phyloP scores from a whole-genome alignment of 2,797 vertebrate species.

The Propithecus deckenii region DNA sequence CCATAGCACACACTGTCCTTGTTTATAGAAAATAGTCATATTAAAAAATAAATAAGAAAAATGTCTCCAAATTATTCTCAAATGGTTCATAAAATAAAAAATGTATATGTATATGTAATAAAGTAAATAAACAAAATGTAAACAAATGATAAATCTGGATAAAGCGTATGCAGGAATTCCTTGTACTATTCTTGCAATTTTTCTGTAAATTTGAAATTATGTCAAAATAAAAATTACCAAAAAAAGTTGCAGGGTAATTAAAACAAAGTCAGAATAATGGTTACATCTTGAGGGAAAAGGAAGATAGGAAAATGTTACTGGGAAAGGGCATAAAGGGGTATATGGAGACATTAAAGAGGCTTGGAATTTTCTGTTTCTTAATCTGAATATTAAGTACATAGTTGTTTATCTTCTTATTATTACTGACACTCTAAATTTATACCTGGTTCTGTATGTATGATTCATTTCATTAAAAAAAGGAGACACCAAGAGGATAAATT shows the following conservation, averaged over 20 bases:
- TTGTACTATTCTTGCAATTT: slow-evolving; percentile 3
- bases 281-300: neutral
- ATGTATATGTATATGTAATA: neutral
- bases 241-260: neutral
- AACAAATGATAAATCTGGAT: neutral
- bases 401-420: neutral
- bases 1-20: neutral
- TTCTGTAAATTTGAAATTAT: neutral
- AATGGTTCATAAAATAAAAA: neutral
- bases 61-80: neutral
- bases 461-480: neutral
- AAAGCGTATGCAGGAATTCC: neutral
- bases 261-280: neutral
- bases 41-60: neutral
- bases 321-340: neutral
- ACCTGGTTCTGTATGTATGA: neutral
- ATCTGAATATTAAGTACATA: neutral
- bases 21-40: neutral
- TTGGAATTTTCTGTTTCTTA: neutral
- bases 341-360: neutral
- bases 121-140: neutral
- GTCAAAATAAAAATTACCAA: neutral
- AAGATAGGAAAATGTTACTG: neutral
- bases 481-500: neutral
- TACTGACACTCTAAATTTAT: neutral